Base-by-base conservation (phyloP, 2,888 invertebrate species). In the Eupithecia pulchellata region DNA sequence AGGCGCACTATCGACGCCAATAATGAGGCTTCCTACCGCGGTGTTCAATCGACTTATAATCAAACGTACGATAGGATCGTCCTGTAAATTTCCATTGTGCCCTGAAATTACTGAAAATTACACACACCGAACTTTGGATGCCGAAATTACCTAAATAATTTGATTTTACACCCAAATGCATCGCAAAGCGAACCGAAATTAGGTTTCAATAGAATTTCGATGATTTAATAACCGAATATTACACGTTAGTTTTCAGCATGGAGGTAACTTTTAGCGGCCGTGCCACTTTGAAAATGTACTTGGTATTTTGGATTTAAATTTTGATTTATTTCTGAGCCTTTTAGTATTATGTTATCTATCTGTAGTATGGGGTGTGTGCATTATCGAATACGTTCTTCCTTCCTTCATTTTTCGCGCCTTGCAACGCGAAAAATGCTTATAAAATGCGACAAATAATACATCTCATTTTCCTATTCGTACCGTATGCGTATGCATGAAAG, bases 1-100 rank as follows among this genome's bases (percentile, higher is more conserved):
- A n/a, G 64, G 20, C 42, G 68, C 34, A 82, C 83, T 83, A 85
- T 85, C 84, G 84, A 82, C 81, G 77, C 76, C 84, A 77, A 85
- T 86, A 88, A 87, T 87, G 89, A 86, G 84, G 84, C 86, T 85
- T 86, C 84, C 52, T 25, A 60, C 58, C 86, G 79, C 75, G 72
- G 76, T 81, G 85, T 86, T 89, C 88, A 87, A 90, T 90, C 84
- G 86, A 86, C 88, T 88, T 86, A 86, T 87, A 88, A 89, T 91
- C 88, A 89, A 89, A 88, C 86, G 84, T 82, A 70, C 83, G 89
- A 90, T 90, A 89, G 80, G 73, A 89, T 90, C 88, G n/a, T 83
- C 32, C 68, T 61, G 66, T 66, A 71, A 66, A 70, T 73, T 70
- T 72, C 66, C 73, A 72, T 68, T 72, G 58, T 74, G 69, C 72